A percentile compares a stretch with the other conserved stretches of the same genome.
phyloP scores from a whole-genome alignment of 2,113 vertebrate species.

The Apistogramma diplotaenia region DNA sequence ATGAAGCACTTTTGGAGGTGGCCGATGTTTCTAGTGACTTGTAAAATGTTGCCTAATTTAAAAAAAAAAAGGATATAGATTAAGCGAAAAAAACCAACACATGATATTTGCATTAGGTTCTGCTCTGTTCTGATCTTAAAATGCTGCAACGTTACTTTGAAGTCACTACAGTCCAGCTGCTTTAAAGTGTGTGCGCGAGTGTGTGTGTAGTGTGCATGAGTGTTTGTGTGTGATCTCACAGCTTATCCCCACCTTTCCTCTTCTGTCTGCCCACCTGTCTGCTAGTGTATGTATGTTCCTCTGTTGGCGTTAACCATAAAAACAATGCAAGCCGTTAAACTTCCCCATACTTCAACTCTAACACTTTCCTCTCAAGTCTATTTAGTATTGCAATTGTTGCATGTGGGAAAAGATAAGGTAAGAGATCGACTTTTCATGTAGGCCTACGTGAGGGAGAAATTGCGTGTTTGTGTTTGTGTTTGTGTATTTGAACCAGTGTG shows the following conservation, averaged over 20 bases:
- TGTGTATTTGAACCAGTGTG: conserved; percentile 6
- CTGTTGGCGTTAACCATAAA: conserved; percentile 62
- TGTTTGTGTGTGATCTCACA: not conserved
- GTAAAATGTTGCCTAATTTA: not conserved
- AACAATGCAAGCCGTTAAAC: conserved; percentile 58
- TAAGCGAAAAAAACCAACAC: not conserved
- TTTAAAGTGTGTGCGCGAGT: not conserved
- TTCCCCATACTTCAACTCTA: conserved; percentile 53
- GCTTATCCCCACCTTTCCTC: conserved; percentile 5
- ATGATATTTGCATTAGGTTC: not conserved
- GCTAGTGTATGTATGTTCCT: conserved; percentile 21
- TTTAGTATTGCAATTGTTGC: conserved; percentile 40
- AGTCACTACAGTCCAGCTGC: conserved; percentile 24
- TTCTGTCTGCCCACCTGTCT: conserved; percentile 37
- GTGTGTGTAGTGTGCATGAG: not conserved
- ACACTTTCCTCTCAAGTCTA: conserved; percentile 46
- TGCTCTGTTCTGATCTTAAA: not conserved
- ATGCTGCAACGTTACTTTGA: conserved; percentile 19
- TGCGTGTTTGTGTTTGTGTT: conserved; percentile 1
- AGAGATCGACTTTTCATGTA: conserved; percentile 29
- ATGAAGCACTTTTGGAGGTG: not conserved
- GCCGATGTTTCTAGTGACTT: not conserved
- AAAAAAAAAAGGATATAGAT: not conserved
- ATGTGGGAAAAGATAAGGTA: conserved; percentile 43
- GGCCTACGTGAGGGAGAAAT: not conserved